phyloP scores from a whole-genome alignment of 2,113 vertebrate species.

The Grammomys surdaster region DNA sequence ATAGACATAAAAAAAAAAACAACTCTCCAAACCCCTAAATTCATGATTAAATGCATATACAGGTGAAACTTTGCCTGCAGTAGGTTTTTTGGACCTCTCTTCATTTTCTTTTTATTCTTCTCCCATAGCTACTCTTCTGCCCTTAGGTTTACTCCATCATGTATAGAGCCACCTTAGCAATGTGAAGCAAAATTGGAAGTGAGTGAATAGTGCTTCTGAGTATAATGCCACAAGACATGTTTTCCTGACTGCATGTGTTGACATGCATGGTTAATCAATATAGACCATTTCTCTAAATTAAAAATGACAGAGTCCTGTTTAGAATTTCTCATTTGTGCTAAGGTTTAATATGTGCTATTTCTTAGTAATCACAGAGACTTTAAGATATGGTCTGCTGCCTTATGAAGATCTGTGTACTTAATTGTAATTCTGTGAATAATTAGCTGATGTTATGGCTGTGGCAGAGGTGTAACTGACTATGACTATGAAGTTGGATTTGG shows the following conservation, averaged over 20 bases:
- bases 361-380: neutral
- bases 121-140: neutral
- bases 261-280: neutral
- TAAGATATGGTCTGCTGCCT: neutral
- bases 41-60: neutral
- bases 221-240: neutral
- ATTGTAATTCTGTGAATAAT: neutral
- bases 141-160: neutral
- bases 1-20: neutral
- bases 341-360: neutral
- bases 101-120: neutral
- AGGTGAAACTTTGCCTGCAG: neutral
- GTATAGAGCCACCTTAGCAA: neutral
- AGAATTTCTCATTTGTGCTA: conserved; percentile 31
- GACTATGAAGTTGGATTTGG: neutral
- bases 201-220: neutral
- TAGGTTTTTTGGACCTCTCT: neutral
- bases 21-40: neutral
- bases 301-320: conserved; percentile 36
- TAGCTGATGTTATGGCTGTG: neutral
- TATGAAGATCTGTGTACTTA: neutral
- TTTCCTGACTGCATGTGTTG: neutral
- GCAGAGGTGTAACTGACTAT: neutral
- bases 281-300: neutral
- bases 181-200: neutral